Conservation (phyloP, 2,888 invertebrate genomes). For the Bombylius major region DNA sequence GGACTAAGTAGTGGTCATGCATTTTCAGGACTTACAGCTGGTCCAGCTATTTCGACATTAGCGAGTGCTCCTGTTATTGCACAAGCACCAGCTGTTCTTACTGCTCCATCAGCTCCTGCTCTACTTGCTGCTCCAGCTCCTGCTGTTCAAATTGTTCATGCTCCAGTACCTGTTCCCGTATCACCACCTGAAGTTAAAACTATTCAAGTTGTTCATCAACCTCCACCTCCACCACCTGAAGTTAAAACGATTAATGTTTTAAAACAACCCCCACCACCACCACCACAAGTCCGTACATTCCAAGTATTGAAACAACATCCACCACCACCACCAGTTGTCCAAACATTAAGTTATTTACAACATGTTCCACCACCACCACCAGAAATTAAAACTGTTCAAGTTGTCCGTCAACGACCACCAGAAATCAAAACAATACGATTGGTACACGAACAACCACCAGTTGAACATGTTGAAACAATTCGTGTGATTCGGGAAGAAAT, state of each 20-base stretch:
- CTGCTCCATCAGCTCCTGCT: no score
- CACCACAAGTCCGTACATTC: conserved; percentile 1
- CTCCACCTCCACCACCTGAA: neutral
- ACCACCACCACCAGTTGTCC: conserved; percentile 1
- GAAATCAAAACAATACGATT: neutral
- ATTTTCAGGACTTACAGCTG: neutral
- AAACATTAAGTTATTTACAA: conserved; percentile 3
- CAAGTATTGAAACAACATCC: conserved; percentile 1
- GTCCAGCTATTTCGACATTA: no score
- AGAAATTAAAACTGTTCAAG: conserved; percentile 3
- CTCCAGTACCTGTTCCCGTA: neutral
- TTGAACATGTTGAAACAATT: neutral
- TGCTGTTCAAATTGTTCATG: neutral
- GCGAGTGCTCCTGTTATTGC: no score
- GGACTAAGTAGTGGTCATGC: neutral
- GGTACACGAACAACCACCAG: neutral
- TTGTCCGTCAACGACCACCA: neutral
- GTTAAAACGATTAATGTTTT: conserved; percentile 2
- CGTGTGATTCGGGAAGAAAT: neutral
- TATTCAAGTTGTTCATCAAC: neutral
- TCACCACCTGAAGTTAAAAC: neutral
- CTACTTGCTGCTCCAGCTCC: neutral
- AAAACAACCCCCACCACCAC: neutral
- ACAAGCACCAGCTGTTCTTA: no score
- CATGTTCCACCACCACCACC: conserved; percentile 4